Evolutionary conservation across 2,888 invertebrate species (phyloP), one percentile per base, ranked within the genome.

Genomic region (Pristionchus mayeri): DNA sequence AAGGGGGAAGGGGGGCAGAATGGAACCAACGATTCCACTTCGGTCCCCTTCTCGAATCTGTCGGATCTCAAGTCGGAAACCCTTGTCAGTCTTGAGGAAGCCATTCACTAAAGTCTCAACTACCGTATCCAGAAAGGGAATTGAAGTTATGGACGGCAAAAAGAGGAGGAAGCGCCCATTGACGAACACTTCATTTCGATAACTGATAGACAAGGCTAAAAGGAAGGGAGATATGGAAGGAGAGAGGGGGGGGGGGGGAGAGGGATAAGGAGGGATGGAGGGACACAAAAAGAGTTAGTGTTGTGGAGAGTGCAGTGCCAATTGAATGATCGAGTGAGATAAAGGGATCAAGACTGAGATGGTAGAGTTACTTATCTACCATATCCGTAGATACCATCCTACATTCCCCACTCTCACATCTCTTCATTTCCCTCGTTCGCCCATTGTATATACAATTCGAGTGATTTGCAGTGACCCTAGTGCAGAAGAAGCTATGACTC

Each of bases 121-220:
- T 57, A 57, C 57, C 57, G 57, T 57, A 57, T 57, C 24, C 57
- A 57, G 18, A 18, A 57, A 57, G 13, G 27, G 57, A 13, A 57
- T 57, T n/a, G 13, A 57, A 57, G 11, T 57, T 11, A 57, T 21
- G n/a, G n/a, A 57, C 24, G 57, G n/a, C 6, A 52, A 52, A 52
- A 52, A 52, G 21, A 52, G 52, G 52, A 4, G 52, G 11, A 52
- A 52, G 52, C 52, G 52, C n/a, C 52, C 52, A 21, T 21, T 52
- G 16, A 52, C 52, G 52, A 52, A 52, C 52, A 52, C 52, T 52
- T 4, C 16, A 52, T 52, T 52, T 52, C 52, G 52, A 52, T 52
- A 57, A 57, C n/a, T 57, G 57, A 57, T 57, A 57, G 57, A 27
- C 57, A 57, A 57, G 57, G 57, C 57, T 57, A 57, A 57, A n/a